Conservation (phyloP, 2,888 invertebrate species). For the Hirudinaria manillensis region DNA sequence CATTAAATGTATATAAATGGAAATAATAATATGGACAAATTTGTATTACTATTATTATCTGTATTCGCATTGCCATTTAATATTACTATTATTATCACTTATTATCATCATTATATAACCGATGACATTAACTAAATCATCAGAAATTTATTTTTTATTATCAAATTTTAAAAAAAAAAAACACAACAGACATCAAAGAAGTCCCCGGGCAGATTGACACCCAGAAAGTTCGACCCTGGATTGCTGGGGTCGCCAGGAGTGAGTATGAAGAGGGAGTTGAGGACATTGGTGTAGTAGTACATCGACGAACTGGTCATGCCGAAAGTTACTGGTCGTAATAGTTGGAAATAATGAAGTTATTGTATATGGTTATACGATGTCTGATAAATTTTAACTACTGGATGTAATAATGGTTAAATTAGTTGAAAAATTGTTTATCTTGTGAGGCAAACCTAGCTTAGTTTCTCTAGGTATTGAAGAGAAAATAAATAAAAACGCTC, state of each 20-base stretch:
- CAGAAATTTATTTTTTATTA: neutral
- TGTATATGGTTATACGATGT: neutral
- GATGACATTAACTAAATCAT: neutral
- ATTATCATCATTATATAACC: too few species aligned
- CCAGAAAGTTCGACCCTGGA: conserved; percentile 26
- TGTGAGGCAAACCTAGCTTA: neutral
- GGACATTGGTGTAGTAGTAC: conserved; percentile 62
- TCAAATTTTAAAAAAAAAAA: neutral
- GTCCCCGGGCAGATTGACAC: conserved; percentile 25
- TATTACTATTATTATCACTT: too few species aligned
- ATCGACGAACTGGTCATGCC: conserved; percentile 60
- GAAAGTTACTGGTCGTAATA: conserved; percentile 57
- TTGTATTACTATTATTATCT: too few species aligned
- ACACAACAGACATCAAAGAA: conserved; percentile 23
- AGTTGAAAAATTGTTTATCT: neutral
- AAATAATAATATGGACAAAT: too few species aligned
- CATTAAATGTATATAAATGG: too few species aligned
- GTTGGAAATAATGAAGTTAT: neutral
- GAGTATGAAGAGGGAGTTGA: conserved; percentile 55
- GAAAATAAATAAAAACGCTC: neutral
- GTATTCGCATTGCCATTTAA: too few species aligned
- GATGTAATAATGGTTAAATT: neutral
- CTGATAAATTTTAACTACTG: neutral
- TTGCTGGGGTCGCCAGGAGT: conserved; percentile 25
- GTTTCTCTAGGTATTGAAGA: neutral